phyloP scores from a whole-genome alignment of 2,113 vertebrate species.

The Hiodon tergisus region DNA sequence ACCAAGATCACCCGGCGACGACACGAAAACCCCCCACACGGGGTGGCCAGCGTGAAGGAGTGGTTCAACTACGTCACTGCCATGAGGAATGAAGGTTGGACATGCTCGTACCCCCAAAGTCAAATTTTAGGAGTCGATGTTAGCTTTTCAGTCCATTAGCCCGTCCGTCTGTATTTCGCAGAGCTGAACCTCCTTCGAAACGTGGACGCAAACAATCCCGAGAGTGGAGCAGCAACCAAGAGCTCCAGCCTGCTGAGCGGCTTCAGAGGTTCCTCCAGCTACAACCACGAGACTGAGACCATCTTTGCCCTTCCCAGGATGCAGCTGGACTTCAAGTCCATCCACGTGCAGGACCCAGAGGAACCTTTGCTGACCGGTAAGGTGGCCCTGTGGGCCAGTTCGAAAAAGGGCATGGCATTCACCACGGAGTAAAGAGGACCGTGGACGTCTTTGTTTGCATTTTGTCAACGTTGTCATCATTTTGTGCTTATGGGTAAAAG shows the following conservation, averaged over 20 bases:
- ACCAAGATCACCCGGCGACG: slow-evolving; percentile 93
- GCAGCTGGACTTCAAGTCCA: slow-evolving; percentile 97
- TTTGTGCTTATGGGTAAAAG: no score
- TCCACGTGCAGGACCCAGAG: slow-evolving; percentile 89
- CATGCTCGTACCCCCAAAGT: no score
- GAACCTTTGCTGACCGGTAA: slow-evolving; percentile 84
- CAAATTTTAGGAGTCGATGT: no score
- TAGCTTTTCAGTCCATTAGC: no score
- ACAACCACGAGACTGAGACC: slow-evolving; percentile 96
- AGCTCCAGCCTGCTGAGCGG: slow-evolving; percentile 85
- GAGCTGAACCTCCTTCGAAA: slow-evolving; percentile 90
- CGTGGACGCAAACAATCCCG: slow-evolving; percentile 84
- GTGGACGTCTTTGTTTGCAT: no score
- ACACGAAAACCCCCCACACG: slow-evolving; percentile 93
- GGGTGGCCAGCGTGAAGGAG: slow-evolving; percentile 93
- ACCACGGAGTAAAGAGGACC: no score
- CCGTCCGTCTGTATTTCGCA: slow-evolving; percentile 33
- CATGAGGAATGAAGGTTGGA: slow-evolving; percentile 89
- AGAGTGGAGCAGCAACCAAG: slow-evolving; percentile 79
- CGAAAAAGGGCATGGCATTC: no score
- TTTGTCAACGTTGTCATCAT: no score
- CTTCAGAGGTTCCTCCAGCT: slow-evolving; percentile 85
- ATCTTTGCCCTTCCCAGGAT: slow-evolving; percentile 96
- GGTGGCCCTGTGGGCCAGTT: no score
- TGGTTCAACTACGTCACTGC: slow-evolving; percentile 98